Conservation (phyloP, 2,888 invertebrate genomes). For the Spodoptera littoralis region DNA sequence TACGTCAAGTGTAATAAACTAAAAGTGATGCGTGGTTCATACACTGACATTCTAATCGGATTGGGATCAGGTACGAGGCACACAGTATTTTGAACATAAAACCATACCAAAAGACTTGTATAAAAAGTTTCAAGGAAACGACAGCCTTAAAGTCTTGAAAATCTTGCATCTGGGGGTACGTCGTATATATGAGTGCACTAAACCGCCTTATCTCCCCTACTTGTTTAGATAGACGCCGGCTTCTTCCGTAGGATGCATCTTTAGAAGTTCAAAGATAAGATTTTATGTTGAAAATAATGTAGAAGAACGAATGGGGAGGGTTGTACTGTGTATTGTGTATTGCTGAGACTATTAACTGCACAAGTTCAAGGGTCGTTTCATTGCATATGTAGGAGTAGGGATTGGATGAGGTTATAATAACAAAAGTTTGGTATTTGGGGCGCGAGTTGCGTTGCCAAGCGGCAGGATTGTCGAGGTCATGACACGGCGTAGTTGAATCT, state of each 20-base stretch:
- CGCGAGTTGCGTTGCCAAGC: constrained; percentile 73
- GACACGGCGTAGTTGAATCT: constrained; percentile 70
- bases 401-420: constrained; percentile 49
- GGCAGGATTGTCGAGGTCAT: constrained; percentile 71
- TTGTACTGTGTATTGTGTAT: constrained; percentile 38
- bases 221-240: constrained; percentile 77
- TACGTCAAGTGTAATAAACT: neutral
- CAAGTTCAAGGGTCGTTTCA: constrained; percentile 37
- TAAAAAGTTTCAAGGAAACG: constrained; percentile 69
- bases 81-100: constrained; percentile 30
- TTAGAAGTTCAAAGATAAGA: constrained; percentile 77
- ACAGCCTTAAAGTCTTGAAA: constrained; percentile 71
- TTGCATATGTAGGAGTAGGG: constrained; percentile 44
- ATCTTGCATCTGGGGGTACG: constrained; percentile 67
- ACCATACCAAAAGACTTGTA: constrained; percentile 49
- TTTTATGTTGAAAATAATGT: constrained; percentile 78
- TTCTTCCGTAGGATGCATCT: constrained; percentile 81
- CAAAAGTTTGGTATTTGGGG: constrained; percentile 59
- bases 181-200: constrained; percentile 76
- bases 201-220: constrained; percentile 81
- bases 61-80: constrained; percentile 6
- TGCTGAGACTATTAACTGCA: constrained; percentile 46
- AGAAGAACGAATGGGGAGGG: constrained; percentile 62
- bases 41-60: constrained; percentile 18
- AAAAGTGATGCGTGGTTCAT: constrained; percentile 1